phyloP scores from a whole-genome alignment of 2,113 vertebrate genomes.

The Mustelus asterias region DNA sequence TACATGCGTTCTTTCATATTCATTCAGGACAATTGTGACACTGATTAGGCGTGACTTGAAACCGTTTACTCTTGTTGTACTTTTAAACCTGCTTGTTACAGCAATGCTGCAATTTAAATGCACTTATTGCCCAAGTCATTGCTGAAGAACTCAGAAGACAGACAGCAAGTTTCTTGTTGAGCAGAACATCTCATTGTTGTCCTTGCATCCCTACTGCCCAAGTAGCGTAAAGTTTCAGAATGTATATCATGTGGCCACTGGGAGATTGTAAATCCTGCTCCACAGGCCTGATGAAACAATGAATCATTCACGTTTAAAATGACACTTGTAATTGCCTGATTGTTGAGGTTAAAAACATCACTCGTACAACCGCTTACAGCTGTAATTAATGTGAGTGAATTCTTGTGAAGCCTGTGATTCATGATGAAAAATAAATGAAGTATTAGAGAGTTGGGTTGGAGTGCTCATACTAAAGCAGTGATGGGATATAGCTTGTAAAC shows the following conservation, averaged over 20 bases:
- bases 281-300: not conserved
- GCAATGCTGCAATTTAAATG: not conserved
- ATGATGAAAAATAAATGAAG: not conserved
- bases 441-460: not conserved
- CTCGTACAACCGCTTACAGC: not conserved
- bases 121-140: not conserved
- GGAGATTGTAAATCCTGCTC: not conserved
- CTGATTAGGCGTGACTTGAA: not conserved
- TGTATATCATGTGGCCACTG: not conserved
- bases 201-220: not conserved
- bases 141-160: not conserved
- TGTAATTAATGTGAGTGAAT: not conserved
- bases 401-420: not conserved
- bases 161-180: not conserved
- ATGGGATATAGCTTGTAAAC: not conserved
- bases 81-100: not conserved
- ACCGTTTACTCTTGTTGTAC: not conserved
- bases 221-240: not conserved
- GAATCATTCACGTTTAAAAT: constrained; percentile 15
- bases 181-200: constrained; percentile 1
- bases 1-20: not conserved
- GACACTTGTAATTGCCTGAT: not conserved
- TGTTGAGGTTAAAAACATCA: not conserved
- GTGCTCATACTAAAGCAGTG: not conserved
- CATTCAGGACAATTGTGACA: not conserved